Conservation (phyloP, 2,888 invertebrate species). For the Pristionchus mayeri region DNA sequence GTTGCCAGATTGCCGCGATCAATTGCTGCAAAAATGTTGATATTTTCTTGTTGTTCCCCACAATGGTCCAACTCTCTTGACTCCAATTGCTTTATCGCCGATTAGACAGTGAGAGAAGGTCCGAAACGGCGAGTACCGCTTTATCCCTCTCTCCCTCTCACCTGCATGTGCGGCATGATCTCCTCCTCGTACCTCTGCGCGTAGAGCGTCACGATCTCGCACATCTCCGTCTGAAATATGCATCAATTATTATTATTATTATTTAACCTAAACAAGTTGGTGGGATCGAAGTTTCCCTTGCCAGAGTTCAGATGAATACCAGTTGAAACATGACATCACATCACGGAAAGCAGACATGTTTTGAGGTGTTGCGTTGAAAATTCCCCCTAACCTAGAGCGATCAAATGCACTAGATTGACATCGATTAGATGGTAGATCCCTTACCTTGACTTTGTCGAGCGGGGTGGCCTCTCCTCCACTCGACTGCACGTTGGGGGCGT, state of each 20-base stretch:
- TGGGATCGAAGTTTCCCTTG: no score
- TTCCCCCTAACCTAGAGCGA: no score
- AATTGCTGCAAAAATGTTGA: constrained; percentile 80
- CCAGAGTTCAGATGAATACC: no score
- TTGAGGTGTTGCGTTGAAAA: no score
- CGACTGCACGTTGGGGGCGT: constrained; percentile 56
- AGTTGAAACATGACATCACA: no score
- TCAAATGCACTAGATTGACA: no score
- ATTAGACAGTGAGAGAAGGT: no score
- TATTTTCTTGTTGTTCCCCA: not conserved
- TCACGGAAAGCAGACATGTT: no score
- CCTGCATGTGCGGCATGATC: constrained; percentile 88
- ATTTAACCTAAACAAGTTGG: no score
- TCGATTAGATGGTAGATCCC: no score
- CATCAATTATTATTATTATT: constrained; percentile 88
- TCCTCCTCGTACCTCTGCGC: constrained; percentile 98
- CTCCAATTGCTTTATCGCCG: no score
- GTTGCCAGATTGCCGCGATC: constrained; percentile 93
- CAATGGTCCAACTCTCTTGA: not conserved
- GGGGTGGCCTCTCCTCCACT: constrained; percentile 67
- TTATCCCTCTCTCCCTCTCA: not conserved
- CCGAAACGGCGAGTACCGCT: no score
- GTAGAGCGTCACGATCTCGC: constrained; percentile 92
- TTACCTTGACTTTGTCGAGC: constrained; percentile 65
- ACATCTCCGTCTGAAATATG: constrained; percentile 83